phyloP scores from a whole-genome alignment of 1,140 invertebrate genomes.

The Schlechtendalia chinensis region DNA sequence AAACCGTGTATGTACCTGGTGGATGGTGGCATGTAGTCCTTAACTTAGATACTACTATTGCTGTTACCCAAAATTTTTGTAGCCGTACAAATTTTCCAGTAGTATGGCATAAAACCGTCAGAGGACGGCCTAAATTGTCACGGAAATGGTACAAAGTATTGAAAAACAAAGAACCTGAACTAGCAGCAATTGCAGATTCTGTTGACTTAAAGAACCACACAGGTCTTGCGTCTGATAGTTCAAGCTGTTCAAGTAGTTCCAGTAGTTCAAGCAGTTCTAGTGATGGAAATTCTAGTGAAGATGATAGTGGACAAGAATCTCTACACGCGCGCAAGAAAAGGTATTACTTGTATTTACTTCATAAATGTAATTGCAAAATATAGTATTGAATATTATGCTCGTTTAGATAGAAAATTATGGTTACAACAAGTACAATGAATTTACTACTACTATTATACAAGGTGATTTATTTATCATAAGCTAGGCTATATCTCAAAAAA shows the following conservation, averaged over 20 bases:
- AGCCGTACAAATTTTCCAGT: constrained; percentile 94
- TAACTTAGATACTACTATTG: constrained; percentile 93
- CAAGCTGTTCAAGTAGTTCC: constrained; percentile 84
- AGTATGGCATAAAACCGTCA: constrained; percentile 97
- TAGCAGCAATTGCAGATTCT: constrained; percentile 78
- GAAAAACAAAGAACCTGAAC: constrained; percentile 74
- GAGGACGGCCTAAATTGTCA: constrained; percentile 91
- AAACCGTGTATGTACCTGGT: constrained; percentile 97
- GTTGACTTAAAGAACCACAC: constrained; percentile 84
- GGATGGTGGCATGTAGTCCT: constrained; percentile 99
- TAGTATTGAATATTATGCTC: too few species aligned
- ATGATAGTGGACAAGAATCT: constrained; percentile 77
- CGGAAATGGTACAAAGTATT: constrained; percentile 76
- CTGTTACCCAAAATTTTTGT: constrained; percentile 98
- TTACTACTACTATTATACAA: too few species aligned
- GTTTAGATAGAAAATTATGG: too few species aligned
- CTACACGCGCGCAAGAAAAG: constrained; percentile 85
- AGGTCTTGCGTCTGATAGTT: constrained; percentile 91
- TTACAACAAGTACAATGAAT: too few species aligned
- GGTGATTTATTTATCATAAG: too few species aligned
- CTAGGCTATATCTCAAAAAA: too few species aligned
- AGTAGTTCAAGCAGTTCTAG: constrained; percentile 66
- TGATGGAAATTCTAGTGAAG: constrained; percentile 62
- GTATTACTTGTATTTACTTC: constrained; percentile 41
- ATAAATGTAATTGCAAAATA: too few species aligned